Conservation (phyloP, 1,140 invertebrate species). For the Hyles vespertilio region DNA sequence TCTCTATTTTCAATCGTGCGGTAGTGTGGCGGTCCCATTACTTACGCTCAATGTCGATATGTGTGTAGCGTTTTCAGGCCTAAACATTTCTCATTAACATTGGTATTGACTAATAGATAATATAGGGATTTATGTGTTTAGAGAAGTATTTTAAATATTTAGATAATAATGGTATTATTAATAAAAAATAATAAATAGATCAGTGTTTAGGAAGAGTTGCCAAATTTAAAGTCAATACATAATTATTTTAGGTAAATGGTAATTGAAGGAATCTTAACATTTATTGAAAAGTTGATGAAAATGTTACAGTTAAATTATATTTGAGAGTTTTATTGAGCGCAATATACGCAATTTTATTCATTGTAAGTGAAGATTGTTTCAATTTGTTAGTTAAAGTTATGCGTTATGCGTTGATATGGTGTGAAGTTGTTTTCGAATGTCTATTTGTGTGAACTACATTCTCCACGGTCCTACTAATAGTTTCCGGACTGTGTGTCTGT, state of each 20-base stretch:
- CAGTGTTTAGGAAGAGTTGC: slow-evolving; percentile 74
- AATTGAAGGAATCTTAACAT: slow-evolving; percentile 73
- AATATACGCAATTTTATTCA: slow-evolving; percentile 72
- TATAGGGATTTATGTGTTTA: slow-evolving; percentile 74
- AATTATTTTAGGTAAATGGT: slow-evolving; percentile 74
- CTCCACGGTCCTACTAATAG: too few relatives aligned
- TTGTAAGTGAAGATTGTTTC: slow-evolving; percentile 73
- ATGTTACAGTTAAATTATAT: slow-evolving; percentile 76
- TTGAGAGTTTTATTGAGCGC: slow-evolving; percentile 75
- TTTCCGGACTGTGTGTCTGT: neutral
- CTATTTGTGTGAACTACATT: slow-evolving; percentile 17
- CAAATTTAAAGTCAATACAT: slow-evolving; percentile 76
- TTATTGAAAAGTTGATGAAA: slow-evolving; percentile 73
- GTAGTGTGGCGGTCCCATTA: slow-evolving; percentile 6
- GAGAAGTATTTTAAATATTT: slow-evolving; percentile 76
- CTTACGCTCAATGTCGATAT: slow-evolving; percentile 48
- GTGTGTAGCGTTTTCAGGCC: slow-evolving; percentile 69
- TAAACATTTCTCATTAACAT: slow-evolving; percentile 65
- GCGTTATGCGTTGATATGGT: slow-evolving; percentile 69
- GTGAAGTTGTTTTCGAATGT: slow-evolving; percentile 60
- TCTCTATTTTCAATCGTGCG: too few relatives aligned
- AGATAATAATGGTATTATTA: slow-evolving; percentile 58
- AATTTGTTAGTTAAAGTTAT: slow-evolving; percentile 75
- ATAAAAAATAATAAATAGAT: slow-evolving; percentile 61
- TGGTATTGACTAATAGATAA: slow-evolving; percentile 72